These are phyloP conservation scores for Fulmarus glacialis DNA, from an alignment of 2,113 vertebrate species.

Conservation along the genomic window DNA sequence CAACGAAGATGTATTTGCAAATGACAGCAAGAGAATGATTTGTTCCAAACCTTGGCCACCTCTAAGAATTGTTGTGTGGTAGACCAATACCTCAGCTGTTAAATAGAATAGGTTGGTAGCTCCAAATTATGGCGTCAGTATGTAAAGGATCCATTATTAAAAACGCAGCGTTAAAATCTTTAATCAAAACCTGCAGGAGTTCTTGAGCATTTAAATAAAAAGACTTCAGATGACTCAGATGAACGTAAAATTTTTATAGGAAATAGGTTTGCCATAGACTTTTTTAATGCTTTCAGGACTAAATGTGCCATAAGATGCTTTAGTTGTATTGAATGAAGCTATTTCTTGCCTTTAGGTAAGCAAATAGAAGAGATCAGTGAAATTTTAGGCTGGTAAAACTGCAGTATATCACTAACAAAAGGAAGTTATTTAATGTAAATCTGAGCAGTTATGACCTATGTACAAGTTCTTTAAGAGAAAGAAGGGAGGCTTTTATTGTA, in stretches of 20 bases:
- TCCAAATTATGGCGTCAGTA: background rate
- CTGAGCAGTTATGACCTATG: background rate
- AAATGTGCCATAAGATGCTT: background rate
- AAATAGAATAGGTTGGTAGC: background rate
- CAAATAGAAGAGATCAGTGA: background rate
- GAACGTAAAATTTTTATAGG: background rate
- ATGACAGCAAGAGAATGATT: background rate
- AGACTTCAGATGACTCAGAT: background rate
- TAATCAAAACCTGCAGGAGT: background rate
- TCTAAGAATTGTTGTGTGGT: background rate
- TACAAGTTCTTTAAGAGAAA: background rate
- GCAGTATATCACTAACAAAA: background rate
- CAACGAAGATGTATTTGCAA: background rate
- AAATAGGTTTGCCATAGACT: background rate
- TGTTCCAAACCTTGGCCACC: background rate
- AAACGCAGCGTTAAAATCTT: background rate
- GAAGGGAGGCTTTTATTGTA: background rate
- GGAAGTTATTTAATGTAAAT: background rate
- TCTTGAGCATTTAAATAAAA: slow-evolving; percentile 5
- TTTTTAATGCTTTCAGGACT: background rate
- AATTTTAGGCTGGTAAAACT: background rate
- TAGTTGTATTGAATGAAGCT: background rate
- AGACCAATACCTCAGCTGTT: background rate
- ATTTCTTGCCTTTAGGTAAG: background rate
- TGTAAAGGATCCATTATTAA: background rate